Conservation (phyloP, 1,140 invertebrate genomes). For the Thaumatotibia leucotreta region DNA sequence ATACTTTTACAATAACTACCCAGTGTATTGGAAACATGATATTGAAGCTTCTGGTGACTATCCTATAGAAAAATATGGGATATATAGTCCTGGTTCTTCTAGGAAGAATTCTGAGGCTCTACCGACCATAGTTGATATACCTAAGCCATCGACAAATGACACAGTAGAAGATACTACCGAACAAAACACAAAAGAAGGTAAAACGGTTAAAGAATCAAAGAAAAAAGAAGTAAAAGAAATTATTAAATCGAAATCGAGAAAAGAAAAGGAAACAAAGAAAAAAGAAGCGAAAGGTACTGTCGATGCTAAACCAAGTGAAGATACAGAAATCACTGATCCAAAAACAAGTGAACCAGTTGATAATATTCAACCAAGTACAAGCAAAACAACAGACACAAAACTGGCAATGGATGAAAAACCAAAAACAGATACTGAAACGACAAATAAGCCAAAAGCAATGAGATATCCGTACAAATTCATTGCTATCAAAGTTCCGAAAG, state of each 20-base stretch:
- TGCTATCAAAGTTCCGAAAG: not conserved
- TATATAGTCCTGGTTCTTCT: not conserved
- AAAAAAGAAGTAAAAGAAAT: not conserved
- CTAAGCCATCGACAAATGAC: not conserved
- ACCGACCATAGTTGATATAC: not conserved
- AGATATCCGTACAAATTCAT: slow-evolving; percentile 1
- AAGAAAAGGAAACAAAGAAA: not conserved
- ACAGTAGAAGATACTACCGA: not conserved
- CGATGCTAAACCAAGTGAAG: not conserved
- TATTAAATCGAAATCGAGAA: too few relatives aligned
- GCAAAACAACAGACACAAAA: not conserved
- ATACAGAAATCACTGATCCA: not conserved
- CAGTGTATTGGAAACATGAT: not conserved
- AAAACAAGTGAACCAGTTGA: not conserved
- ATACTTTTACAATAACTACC: not conserved
- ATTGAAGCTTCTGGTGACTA: not conserved
- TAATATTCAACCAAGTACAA: not conserved
- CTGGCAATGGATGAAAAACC: not conserved
- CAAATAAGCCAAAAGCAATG: not conserved
- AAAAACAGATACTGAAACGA: not conserved
- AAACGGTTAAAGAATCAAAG: not conserved
- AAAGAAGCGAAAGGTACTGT: not conserved
- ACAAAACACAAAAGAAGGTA: not conserved
- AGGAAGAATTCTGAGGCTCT: not conserved
- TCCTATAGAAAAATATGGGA: not conserved